Evolutionary conservation across 2,113 vertebrate genomes (phyloP).

Genomic region (Philantomba maxwellii): DNA sequence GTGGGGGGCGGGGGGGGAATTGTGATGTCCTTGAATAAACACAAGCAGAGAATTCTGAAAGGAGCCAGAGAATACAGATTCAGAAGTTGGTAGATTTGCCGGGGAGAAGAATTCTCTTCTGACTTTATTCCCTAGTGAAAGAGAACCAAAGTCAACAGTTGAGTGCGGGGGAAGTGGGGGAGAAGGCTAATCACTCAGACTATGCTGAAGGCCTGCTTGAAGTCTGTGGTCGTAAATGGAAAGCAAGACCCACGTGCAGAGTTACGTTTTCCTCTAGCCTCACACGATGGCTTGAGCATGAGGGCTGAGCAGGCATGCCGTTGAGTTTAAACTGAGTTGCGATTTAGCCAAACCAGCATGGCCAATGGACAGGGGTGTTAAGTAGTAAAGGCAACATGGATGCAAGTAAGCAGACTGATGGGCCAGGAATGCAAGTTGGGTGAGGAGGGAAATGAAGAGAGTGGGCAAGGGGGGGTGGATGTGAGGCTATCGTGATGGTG

Average conservation of each 20-base stretch:
- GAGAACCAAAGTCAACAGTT: neutral
- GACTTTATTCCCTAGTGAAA: neutral
- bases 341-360: neutral
- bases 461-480: rapidly evolving
- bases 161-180: neutral
- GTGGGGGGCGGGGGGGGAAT: neutral
- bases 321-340: neutral
- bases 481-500: neutral
- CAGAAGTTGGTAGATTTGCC: neutral
- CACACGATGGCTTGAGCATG: neutral
- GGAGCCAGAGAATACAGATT: neutral
- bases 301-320: neutral
- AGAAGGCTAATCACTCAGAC: neutral
- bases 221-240: neutral
- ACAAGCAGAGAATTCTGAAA: neutral
- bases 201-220: neutral
- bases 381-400: neutral
- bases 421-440: neutral
- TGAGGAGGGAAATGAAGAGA: neutral
- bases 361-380: neutral
- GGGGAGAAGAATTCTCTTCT: neutral
- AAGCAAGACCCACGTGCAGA: neutral
- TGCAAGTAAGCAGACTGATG: neutral
- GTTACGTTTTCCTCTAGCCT: neutral
- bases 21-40: neutral